Percentiles rank a stretch among this genome's conserved stretches.
These are phyloP conservation scores for Osedax frankpressi DNA, from an alignment of 2,888 invertebrate species.

Conservation along the genomic window DNA sequence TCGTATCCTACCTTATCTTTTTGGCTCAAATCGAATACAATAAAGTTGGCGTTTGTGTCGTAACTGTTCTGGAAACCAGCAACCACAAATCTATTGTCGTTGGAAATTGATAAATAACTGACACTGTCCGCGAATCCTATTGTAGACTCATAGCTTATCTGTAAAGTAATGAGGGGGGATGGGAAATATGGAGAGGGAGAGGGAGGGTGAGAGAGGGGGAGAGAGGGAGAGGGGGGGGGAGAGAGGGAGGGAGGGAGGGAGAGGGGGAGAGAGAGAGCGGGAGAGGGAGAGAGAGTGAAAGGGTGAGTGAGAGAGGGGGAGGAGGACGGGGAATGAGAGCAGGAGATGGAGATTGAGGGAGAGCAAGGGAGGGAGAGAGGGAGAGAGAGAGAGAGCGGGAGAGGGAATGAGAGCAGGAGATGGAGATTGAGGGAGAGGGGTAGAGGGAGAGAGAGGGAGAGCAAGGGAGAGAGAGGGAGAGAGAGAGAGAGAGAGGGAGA, in stretches of 20 bases:
- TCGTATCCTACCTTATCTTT: neutral
- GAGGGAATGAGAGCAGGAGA: neutral
- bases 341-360: neutral
- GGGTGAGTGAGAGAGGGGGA: neutral
- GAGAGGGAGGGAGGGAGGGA: neutral
- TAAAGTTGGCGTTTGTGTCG: constrained; percentile 43
- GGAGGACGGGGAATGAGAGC: neutral
- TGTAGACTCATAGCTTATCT: constrained; percentile 36
- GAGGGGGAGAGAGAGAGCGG: neutral
- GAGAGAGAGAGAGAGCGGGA: constrained; percentile 1
- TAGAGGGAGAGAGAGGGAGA: too few species aligned
- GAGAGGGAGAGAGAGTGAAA: neutral
- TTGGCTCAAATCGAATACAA: constrained; percentile 42
- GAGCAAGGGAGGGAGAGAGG: neutral
- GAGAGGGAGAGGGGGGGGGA: neutral
- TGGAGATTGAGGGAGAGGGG: neutral
- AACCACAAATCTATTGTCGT: constrained; percentile 34
- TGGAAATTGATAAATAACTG: constrained; percentile 36
- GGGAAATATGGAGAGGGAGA: neutral
- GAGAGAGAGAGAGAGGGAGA: too few species aligned
- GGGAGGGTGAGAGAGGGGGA: neutral
- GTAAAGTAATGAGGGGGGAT: neutral
- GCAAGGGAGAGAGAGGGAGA: too few species aligned
- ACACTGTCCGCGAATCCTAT: constrained; percentile 43
- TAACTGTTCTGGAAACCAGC: constrained; percentile 44